A percentile compares a stretch with the other conserved stretches of the same genome.
Evolutionary conservation across 2,113 vertebrate species (phyloP).

Genomic region (Xiphorhynchus elegans): DNA sequence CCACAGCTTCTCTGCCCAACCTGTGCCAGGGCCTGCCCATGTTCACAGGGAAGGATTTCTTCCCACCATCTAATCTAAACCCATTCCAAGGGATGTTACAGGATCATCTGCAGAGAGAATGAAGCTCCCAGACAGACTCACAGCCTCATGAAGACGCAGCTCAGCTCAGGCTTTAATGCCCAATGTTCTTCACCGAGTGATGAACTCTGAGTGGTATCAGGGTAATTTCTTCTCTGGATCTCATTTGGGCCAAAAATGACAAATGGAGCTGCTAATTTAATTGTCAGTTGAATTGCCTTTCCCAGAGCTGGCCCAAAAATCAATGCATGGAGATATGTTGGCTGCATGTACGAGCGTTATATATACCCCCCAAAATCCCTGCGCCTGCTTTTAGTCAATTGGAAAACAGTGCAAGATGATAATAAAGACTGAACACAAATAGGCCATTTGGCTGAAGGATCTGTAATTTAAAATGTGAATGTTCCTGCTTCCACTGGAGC

Average conservation of each 20-base stretch:
- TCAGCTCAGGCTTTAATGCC: neutral
- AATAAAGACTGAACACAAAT: neutral
- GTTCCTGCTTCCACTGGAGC: neutral
- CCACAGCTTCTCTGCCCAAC: neutral
- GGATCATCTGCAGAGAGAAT: neutral
- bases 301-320: constrained; percentile 26
- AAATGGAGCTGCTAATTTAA: constrained; percentile 48
- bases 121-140: neutral
- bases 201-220: neutral
- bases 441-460: neutral
- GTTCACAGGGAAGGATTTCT: neutral
- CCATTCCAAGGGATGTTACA: neutral
- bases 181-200: neutral
- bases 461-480: neutral
- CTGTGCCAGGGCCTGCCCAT: neutral
- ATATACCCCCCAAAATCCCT: neutral
- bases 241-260: constrained; percentile 23
- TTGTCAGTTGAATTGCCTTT: constrained; percentile 41
- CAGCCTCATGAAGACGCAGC: neutral
- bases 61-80: neutral
- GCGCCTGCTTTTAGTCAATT: neutral
- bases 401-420: neutral
- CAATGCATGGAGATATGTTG: neutral
- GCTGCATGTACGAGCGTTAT: neutral
- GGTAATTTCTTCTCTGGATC: constrained; percentile 2